phyloP scores from a whole-genome alignment of 2,797 vertebrate genomes.

The Chaunax sp. region DNA sequence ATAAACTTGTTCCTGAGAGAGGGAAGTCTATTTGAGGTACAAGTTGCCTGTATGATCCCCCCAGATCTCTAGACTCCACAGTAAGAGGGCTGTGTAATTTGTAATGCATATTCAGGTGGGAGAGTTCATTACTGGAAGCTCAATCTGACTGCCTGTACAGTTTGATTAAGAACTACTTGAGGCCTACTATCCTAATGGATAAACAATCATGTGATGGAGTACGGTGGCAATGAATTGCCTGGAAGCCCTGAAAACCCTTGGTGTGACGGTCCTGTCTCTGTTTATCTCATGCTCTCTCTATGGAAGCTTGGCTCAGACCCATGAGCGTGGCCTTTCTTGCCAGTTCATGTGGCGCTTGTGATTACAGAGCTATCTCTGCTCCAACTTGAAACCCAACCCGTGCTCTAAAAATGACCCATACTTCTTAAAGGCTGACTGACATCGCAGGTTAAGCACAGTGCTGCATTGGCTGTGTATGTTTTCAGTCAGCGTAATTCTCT shows the following conservation, averaged over 20 bases:
- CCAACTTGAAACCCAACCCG: conserved; percentile 74
- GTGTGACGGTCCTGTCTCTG: conserved; percentile 43
- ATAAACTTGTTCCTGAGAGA: conserved; percentile 58
- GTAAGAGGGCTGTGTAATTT: conserved; percentile 75
- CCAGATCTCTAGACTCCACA: conserved; percentile 57
- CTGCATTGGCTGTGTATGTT: conserved; percentile 23
- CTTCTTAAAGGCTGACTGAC: conserved; percentile 49
- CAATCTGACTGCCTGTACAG: conserved; percentile 79
- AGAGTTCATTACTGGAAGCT: conserved; percentile 82
- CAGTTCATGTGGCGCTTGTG: conserved; percentile 73
- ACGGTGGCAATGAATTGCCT: conserved; percentile 80
- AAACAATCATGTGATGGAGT: conserved; percentile 72
- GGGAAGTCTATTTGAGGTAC: conserved; percentile 49
- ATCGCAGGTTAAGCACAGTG: conserved; percentile 22
- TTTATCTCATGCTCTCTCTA: conserved; percentile 52
- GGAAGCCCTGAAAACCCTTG: conserved; percentile 60
- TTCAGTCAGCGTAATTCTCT: conserved; percentile 9
- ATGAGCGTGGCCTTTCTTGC: conserved; percentile 76
- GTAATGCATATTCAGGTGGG: conserved; percentile 79
- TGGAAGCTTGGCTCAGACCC: conserved; percentile 55
- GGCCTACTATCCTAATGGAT: conserved; percentile 78
- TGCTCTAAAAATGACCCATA: conserved; percentile 76
- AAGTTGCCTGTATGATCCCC: conserved; percentile 48
- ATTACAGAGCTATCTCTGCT: conserved; percentile 74
- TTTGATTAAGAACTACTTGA: conserved; percentile 84